Evolutionary conservation across 1,140 invertebrate genomes (phyloP), one percentile per base, ranked within the genome.

Genomic region (Drosophila oshimai): DNA sequence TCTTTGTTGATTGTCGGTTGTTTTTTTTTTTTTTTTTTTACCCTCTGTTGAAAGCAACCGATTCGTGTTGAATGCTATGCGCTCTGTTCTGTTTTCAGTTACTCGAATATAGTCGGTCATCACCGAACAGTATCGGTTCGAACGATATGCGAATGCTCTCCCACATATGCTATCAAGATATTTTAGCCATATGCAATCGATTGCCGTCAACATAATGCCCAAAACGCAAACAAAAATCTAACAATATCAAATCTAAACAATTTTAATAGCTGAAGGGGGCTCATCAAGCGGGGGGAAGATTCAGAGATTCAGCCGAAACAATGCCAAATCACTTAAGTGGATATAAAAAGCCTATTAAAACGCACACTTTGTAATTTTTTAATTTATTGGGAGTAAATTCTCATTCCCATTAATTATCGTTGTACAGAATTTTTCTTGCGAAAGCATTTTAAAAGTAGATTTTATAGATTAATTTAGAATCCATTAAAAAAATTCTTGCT

Each of bases 51-150:
- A 41, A 41, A 47, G 69, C 61, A 65, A 74, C 20, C 51, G 49
- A 69, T 83, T 74, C 62, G 74, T 54, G 78, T 74, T 84, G 69
- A 78, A 78, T 78, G 79, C 79, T 78, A 74, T 79, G 74, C 55
- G 64, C 79, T 83, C 49, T 44, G 57, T 55, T 74, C 74, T 76
- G 74, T 75, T 74, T 77, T 77, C 62, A 73, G 77, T 83, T 76
- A 29, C 75, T 68, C 74, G 55, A 70, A 71, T 65, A 71, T n/a
- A n/a, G n/a, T n/a, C n/a, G 76, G 76, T 47, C 60, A 75, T 80
- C 74, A 58, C 37, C 67, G 64, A 71, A 54, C 28, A 67, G 57
- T 36, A 75, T 75, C 58, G 50, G 51, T 9, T n/a, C 58, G 28
- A 47, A 51, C 65, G 34, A 58, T 41, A 78, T 81, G 36, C 53